A percentile compares a stretch with the other conserved stretches of the same genome.
Evolutionary conservation across 2,113 vertebrate genomes (phyloP).

Genomic region (Malaclemys terrapin): DNA sequence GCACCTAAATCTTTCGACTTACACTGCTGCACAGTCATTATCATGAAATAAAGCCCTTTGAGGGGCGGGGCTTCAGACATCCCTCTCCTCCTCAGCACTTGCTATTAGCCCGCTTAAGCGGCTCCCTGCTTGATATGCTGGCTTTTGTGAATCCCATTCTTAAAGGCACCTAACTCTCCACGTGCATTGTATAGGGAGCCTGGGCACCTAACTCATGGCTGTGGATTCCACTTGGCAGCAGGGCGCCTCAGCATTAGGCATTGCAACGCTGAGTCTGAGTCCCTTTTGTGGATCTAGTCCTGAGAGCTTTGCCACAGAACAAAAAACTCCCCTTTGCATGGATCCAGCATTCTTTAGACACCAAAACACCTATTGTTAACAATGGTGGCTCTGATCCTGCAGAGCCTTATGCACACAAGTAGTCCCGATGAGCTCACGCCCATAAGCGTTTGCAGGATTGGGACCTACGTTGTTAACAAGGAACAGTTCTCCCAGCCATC

Average conservation of each 20-base stretch:
- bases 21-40: not conserved
- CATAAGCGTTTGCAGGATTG: not conserved
- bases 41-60: not conserved
- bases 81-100: not conserved
- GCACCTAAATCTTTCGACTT: not conserved
- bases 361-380: accelerated
- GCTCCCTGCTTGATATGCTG: not conserved
- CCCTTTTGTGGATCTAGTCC: accelerated
- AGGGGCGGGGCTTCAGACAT: no score
- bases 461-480: not conserved
- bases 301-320: not conserved
- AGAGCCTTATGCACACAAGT: not conserved
- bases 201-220: not conserved
- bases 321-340: not conserved
- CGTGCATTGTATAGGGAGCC: not conserved
- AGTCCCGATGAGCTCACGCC: not conserved
- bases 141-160: not conserved
- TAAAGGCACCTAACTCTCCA: not conserved
- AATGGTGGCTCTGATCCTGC: not conserved
- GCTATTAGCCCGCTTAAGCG: not conserved
- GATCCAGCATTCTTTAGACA: accelerated
- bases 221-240: not conserved
- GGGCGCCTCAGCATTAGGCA: not conserved
- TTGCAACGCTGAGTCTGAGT: not conserved
- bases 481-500: not conserved